Evolutionary conservation across 2,888 invertebrate species (phyloP).

Genomic region (Mechanitis messenoides): DNA sequence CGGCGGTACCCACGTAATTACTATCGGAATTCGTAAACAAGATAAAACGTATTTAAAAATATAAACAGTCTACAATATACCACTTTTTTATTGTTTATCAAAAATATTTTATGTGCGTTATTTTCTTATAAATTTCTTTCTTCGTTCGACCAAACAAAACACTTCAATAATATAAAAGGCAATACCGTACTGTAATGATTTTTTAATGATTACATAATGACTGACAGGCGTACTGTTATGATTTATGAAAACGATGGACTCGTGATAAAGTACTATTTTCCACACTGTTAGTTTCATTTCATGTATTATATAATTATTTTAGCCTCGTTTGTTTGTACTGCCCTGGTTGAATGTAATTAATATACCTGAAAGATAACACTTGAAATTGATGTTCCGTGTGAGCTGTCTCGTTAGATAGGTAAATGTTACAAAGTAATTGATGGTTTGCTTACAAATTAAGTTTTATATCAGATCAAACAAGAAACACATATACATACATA

Average conservation of each 20-base stretch:
- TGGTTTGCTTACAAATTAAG: not conserved
- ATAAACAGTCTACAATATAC: no score
- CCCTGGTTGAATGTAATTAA: conserved; percentile 35
- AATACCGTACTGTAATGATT: conserved; percentile 53
- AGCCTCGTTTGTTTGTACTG: conserved; percentile 29
- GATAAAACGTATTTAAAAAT: no score
- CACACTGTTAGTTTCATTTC: conserved; percentile 22
- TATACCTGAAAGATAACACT: conserved; percentile 31
- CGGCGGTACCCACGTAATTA: no score
- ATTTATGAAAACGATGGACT: conserved; percentile 59
- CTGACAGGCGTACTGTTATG: conserved; percentile 57
- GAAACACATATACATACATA: no score
- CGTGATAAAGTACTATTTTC: conserved; percentile 49
- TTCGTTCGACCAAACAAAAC: conserved; percentile 1
- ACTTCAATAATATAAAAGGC: conserved; percentile 10
- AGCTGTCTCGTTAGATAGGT: conserved; percentile 16
- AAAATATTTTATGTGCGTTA: no score
- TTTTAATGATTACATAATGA: conserved; percentile 71
- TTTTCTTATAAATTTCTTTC: conserved; percentile 6
- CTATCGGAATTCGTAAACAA: no score
- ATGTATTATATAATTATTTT: conserved; percentile 30
- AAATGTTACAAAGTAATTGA: not conserved
- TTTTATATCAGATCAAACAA: not conserved
- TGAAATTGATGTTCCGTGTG: conserved; percentile 27
- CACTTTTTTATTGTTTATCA: no score